phyloP scores from a whole-genome alignment of 2,888 invertebrate species.

The Melinaea marsaeus region DNA sequence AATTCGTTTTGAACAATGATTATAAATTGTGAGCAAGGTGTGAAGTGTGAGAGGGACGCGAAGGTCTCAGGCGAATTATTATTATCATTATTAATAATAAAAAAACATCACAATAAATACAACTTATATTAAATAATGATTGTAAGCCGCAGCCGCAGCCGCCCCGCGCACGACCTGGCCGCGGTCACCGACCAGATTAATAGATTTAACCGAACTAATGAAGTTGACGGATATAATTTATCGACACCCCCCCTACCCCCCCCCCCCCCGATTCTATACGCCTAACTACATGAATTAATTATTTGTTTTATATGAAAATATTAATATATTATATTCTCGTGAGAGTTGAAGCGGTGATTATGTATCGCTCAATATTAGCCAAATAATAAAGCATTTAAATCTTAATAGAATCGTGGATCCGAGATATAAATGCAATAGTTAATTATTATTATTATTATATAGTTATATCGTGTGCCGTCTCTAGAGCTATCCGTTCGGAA shows the following conservation, averaged over 20 bases:
- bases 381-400: conserved; percentile 36
- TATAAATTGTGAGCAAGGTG: background rate
- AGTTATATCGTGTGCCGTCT: conserved; percentile 41
- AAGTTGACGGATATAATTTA: too few species aligned
- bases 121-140: conserved; percentile 51
- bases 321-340: conserved; percentile 32
- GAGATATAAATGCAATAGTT: conserved; percentile 70
- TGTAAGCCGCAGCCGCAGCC: conserved; percentile 43
- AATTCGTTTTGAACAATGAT: background rate
- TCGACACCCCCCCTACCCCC: conserved; percentile 11
- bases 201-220: conserved; percentile 8
- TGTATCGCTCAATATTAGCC: conserved; percentile 36
- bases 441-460: conserved; percentile 44
- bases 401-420: conserved; percentile 49
- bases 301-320: conserved; percentile 35
- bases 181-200: conserved; percentile 13
- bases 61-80: conserved; percentile 21
- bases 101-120: conserved; percentile 66
- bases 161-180: conserved; percentile 58
- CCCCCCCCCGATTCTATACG: conserved; percentile 33
- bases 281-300: conserved; percentile 14
- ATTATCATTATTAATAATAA: conserved; percentile 36
- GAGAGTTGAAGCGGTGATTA: conserved; percentile 40
- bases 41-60: background rate
- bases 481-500: conserved; percentile 16